Conservation (phyloP, 1,140 invertebrate species). For the Alviniconcha marisindica region DNA sequence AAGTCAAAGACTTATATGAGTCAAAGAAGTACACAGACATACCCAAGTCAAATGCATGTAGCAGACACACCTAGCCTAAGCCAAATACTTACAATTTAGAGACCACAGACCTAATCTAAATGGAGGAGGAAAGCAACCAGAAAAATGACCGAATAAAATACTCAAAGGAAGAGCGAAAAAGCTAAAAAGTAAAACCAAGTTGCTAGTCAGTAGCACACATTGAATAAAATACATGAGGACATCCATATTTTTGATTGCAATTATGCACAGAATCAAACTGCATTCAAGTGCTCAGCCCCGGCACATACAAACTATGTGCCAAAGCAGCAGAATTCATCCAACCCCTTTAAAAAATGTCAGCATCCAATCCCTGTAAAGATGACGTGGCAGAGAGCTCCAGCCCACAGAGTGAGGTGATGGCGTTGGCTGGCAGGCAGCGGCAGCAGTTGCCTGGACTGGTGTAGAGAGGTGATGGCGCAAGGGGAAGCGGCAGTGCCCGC, state of each 20-base stretch:
- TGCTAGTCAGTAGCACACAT: conserved; percentile 1
- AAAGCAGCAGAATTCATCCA: neutral
- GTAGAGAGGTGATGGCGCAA: conserved; percentile 7
- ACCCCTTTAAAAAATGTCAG: neutral
- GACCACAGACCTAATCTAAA: conserved; percentile 63
- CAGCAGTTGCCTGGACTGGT: neutral
- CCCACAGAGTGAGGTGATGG: neutral
- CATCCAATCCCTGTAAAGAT: neutral
- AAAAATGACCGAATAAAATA: conserved; percentile 68
- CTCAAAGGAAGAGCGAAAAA: conserved; percentile 53
- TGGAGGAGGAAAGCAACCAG: conserved; percentile 68
- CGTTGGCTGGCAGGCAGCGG: neutral
- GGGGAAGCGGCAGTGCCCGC: neutral
- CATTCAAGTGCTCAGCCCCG: neutral
- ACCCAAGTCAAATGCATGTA: too few relatives aligned
- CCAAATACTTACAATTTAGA: too few relatives aligned
- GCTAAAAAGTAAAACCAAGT: conserved; percentile 27
- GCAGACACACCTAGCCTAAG: too few relatives aligned
- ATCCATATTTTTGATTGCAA: neutral
- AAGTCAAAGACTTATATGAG: too few relatives aligned
- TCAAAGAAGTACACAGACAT: too few relatives aligned
- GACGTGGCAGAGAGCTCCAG: neutral
- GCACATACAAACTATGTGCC: neutral
- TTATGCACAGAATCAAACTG: neutral
- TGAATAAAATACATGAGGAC: neutral